These are phyloP conservation scores for Gopherus flavomarginatus DNA, from an alignment of 2,113 vertebrate species.

Conservation along the genomic window DNA sequence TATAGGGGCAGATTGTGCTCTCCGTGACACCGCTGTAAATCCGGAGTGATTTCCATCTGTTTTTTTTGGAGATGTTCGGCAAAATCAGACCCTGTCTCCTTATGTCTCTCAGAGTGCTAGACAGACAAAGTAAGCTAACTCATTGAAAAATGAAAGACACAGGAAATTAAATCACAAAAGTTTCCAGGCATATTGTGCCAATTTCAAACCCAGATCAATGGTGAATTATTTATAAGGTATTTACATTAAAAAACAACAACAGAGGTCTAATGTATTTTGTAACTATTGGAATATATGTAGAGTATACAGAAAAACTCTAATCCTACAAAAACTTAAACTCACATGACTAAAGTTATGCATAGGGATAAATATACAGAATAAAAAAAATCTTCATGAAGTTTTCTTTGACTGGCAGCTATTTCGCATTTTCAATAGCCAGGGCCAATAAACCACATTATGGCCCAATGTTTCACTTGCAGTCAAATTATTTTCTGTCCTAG, in stretches of 20 bases:
- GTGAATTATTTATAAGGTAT: slow-evolving; percentile 78
- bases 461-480: neutral
- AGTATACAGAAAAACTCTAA: neutral
- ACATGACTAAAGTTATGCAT: neutral
- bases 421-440: neutral
- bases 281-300: neutral
- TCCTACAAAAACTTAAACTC: neutral
- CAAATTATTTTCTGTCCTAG: neutral
- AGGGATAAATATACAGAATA: neutral
- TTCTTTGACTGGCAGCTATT: neutral
- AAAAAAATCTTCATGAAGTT: accelerated
- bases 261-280: slow-evolving; percentile 15
- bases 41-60: neutral
- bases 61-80: neutral
- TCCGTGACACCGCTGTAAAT: accelerated
- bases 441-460: neutral
- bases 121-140: slow-evolving; percentile 46
- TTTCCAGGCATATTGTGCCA: slow-evolving; percentile 25
- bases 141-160: slow-evolving; percentile 71
- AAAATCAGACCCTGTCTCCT: neutral
- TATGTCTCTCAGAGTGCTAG: neutral
- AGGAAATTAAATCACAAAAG: slow-evolving; percentile 65
- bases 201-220: slow-evolving; percentile 68
- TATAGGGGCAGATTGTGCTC: neutral
- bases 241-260: slow-evolving; percentile 42